Evolutionary conservation across 1,140 invertebrate genomes (phyloP), one percentile per base, ranked within the genome.

Genomic region (Holotrichia oblita): DNA sequence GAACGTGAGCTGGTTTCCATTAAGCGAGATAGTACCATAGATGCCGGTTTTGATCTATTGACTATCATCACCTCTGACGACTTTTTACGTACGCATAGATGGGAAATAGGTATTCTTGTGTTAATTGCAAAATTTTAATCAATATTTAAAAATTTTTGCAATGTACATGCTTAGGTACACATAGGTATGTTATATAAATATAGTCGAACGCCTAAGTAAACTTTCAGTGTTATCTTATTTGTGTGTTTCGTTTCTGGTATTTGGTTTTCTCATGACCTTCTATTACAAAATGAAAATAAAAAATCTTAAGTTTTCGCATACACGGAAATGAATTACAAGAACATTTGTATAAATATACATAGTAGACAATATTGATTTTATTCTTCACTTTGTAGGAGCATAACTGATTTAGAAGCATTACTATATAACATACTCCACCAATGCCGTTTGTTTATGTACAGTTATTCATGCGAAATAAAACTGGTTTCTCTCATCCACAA

Each of bases 241-340:
- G 48, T 55, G 48, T 55, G n/a, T 55, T 55, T 55, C 14, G 48
- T 55, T 55, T 55, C 48, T 55, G 48, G 14, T 55, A 55, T 55
- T 55, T 55, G 48, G 17, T 55, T 55, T 55, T 55, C 48, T 55
- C 48, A 55, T 55, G 48, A n/a, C 48, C 48, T 55, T 55, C 48
- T 55, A n/a, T n/a, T 14, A 55, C 14, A 55, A 6, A 17, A 17
- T n/a, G 6, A 55, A n/a, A 17, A n/a, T 17, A 55, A 55, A 55
- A 48, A 17, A 55, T 55, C 14, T 17, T 3, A 6, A n/a, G 14
- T n/a, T 17, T 17, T 55, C 6, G 17, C 17, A 17, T 55, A 55
- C 14, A 55, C 48, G 48, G 48, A 55, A 55, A n/a, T 55, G 48
- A 55, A 17, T 17, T 55, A n/a, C 48, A 55, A 55, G 48, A 7